Evolutionary conservation across 2,797 vertebrate species (phyloP).

Genomic region (Carapus acus): DNA sequence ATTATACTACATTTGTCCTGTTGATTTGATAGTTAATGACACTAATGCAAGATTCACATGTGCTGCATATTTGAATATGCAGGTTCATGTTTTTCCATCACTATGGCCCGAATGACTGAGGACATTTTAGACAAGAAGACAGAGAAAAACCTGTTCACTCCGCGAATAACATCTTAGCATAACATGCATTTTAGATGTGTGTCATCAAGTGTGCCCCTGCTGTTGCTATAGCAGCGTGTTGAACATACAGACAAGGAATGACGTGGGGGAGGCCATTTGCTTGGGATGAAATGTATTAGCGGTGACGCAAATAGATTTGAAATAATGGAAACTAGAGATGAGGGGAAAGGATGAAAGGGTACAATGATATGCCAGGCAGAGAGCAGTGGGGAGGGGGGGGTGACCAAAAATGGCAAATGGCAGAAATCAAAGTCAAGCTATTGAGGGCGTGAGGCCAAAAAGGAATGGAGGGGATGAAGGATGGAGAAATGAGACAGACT

Average conservation of each 20-base stretch:
- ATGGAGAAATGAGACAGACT: not conserved
- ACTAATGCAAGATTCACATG: no score
- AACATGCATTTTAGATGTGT: no score
- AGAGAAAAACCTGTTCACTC: not conserved
- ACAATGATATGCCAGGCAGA: constrained; percentile 20
- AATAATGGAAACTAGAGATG: constrained; percentile 15
- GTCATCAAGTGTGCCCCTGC: not conserved
- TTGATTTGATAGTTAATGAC: no score
- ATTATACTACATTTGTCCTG: no score
- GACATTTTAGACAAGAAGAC: no score
- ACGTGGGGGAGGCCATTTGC: not conserved
- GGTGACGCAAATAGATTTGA: constrained; percentile 11
- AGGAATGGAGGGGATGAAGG: constrained; percentile 4
- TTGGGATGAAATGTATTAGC: not conserved
- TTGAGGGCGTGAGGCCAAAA: not conserved
- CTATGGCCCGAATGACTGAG: no score
- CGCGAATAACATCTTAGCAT: not conserved
- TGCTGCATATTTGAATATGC: no score
- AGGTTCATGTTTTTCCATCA: no score
- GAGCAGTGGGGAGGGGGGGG: not conserved
- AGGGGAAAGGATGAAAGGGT: constrained; percentile 33
- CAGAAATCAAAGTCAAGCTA: constrained; percentile 41
- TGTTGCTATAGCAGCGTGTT: not conserved
- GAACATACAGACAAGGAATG: not conserved
- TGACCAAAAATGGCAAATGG: constrained; percentile 9